Percentiles rank a stretch among this genome's conserved stretches.
phyloP scores from a whole-genome alignment of 2,113 vertebrate species.

The Noctilio leporinus region DNA sequence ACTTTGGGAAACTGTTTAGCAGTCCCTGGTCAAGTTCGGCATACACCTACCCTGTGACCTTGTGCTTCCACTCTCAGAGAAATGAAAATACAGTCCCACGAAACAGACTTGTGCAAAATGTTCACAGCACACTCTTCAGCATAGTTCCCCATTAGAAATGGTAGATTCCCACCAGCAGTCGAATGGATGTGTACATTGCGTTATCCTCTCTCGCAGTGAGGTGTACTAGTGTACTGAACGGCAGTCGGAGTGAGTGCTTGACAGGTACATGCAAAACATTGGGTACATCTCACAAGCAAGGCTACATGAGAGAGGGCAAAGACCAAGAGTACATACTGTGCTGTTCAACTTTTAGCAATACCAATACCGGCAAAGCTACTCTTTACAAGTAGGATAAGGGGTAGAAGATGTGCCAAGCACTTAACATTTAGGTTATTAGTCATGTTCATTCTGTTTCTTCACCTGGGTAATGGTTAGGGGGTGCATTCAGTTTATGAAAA shows the following conservation, averaged over 20 bases:
- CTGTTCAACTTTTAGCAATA: not conserved
- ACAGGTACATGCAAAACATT: not conserved
- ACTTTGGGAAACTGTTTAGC: not conserved
- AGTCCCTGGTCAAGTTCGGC: not conserved
- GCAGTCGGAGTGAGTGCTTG: not conserved
- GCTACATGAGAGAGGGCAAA: not conserved
- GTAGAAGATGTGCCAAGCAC: not conserved
- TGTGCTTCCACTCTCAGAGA: not conserved
- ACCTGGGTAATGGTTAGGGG: not conserved
- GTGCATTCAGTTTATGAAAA: not conserved
- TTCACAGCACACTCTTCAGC: not conserved
- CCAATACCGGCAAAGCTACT: not conserved
- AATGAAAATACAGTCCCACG: not conserved
- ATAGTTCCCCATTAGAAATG: not conserved
- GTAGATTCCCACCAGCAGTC: too few relatives aligned
- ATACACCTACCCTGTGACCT: not conserved
- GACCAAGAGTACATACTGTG: rapidly evolving
- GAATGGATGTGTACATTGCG: not conserved
- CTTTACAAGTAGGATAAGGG: not conserved
- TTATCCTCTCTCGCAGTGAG: not conserved
- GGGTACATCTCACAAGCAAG: not conserved
- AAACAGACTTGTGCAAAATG: not conserved
- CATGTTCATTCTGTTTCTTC: not conserved
- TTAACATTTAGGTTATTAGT: not conserved
- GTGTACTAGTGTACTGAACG: too few relatives aligned